phyloP scores from a whole-genome alignment of 2,113 vertebrate species.

The Bothrops jararaca region DNA sequence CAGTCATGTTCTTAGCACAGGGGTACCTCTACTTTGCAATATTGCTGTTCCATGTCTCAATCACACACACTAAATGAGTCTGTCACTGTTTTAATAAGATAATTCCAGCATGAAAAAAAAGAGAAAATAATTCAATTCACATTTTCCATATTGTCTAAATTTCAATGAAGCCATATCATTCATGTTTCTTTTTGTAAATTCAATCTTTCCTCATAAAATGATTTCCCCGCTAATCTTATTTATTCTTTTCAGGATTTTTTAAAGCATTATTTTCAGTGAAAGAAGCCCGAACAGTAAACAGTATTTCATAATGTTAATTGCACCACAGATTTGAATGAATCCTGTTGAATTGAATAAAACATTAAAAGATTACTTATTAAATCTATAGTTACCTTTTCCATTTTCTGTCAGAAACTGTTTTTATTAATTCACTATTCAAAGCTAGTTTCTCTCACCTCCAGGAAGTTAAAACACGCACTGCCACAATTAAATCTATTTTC shows the following conservation, averaged over 20 bases:
- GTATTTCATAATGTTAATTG: neutral
- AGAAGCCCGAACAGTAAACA: neutral
- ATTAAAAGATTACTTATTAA: neutral
- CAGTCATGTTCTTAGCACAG: neutral
- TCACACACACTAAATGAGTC: neutral
- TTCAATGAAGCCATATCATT: neutral
- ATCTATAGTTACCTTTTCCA: neutral
- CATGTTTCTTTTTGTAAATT: neutral
- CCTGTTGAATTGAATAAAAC: neutral
- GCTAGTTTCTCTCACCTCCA: neutral
- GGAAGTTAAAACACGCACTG: neutral
- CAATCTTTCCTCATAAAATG: neutral
- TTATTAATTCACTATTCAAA: neutral
- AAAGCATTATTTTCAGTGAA: neutral
- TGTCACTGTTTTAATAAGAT: neutral
- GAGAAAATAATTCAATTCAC: neutral
- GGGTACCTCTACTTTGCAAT: neutral
- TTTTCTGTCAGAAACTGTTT: neutral
- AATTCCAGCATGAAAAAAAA: neutral
- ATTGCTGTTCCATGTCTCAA: neutral
- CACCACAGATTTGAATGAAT: neutral
- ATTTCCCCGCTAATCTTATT: neutral
- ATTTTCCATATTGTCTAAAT: neutral
- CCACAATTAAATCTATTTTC: constrained; percentile 17
- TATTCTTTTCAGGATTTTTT: neutral